Conservation (phyloP, 1,140 invertebrate species). For the Drosophila micromelanica region DNA sequence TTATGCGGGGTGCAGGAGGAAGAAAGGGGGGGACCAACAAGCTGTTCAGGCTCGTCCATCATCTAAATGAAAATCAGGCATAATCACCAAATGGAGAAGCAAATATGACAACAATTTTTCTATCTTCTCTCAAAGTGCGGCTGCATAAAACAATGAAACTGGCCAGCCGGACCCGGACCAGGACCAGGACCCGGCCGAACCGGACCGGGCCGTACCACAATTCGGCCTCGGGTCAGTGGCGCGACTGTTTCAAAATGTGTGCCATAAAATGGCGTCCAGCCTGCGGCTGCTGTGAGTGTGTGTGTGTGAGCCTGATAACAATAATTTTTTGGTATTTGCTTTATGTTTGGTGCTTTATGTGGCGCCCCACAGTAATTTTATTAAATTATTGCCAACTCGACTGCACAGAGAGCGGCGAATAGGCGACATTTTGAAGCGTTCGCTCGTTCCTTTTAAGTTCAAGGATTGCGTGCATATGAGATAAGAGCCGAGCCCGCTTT, state of each 20-base stretch:
- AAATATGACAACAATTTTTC: constrained; percentile 60
- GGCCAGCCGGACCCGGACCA: not conserved
- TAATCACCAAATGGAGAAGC: constrained; percentile 67
- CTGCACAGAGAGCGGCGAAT: constrained; percentile 1
- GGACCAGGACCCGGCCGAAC: constrained; percentile 17
- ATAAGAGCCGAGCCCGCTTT: not conserved
- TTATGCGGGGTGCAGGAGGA: constrained; percentile 1
- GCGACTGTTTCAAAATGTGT: constrained; percentile 19
- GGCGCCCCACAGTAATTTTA: constrained; percentile 41
- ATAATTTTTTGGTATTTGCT: constrained; percentile 30
- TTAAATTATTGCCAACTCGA: constrained; percentile 45
- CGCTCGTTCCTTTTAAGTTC: not conserved
- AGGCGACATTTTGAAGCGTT: not conserved
- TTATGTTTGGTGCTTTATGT: constrained; percentile 51
- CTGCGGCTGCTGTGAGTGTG: not conserved
- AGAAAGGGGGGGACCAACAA: not conserved
- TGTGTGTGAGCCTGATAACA: constrained; percentile 53
- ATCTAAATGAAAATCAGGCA: constrained; percentile 80
- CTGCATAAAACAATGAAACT: constrained; percentile 50
- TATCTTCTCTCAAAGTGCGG: constrained; percentile 6
- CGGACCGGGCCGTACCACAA: constrained; percentile 8
- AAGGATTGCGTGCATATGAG: not conserved
- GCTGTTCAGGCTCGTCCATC: constrained; percentile 57
- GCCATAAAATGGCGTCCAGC: constrained; percentile 21
- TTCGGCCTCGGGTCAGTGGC: constrained; percentile 2